Percentiles rank a stretch among this genome's conserved stretches.
phyloP scores from a whole-genome alignment of 1,140 invertebrate species.

The Drosophila bifasciata region DNA sequence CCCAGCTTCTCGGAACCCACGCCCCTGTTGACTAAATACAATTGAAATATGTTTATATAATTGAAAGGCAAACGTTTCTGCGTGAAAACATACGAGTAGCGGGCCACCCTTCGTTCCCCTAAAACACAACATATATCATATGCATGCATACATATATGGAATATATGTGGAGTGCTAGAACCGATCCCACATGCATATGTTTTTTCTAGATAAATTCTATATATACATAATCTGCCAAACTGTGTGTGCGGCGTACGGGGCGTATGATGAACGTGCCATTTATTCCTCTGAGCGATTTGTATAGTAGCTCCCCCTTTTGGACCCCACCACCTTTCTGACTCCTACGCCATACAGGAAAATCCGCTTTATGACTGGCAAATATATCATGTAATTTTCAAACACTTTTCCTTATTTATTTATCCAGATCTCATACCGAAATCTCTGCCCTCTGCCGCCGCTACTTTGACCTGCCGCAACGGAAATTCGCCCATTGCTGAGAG shows the following conservation, averaged over 20 bases:
- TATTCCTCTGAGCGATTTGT: constrained; percentile 57
- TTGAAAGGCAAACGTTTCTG: constrained; percentile 73
- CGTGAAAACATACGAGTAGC: constrained; percentile 67
- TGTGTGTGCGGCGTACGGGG: constrained; percentile 63
- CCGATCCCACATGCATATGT: constrained; percentile 29
- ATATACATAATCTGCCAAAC: constrained; percentile 75
- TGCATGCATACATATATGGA: constrained; percentile 15
- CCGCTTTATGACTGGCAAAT: constrained; percentile 64
- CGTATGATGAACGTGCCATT: constrained; percentile 81
- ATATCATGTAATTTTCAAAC: constrained; percentile 67
- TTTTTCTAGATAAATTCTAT: constrained; percentile 60
- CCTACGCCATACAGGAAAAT: constrained; percentile 38
- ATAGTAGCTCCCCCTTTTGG: constrained; percentile 17
- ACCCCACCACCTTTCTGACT: neutral
- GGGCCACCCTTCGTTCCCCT: neutral
- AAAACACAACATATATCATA: too few relatives aligned
- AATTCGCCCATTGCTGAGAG: constrained; percentile 31
- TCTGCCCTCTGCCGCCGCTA: constrained; percentile 16
- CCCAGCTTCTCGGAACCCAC: too few relatives aligned
- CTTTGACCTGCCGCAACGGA: constrained; percentile 76
- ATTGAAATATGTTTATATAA: constrained; percentile 81
- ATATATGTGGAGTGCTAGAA: constrained; percentile 3
- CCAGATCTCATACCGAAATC: constrained; percentile 16
- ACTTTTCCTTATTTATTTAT: constrained; percentile 58
- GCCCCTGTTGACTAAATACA: constrained; percentile 63